phyloP scores from a whole-genome alignment of 2,797 vertebrate genomes.

The Telmatherina bonti region DNA sequence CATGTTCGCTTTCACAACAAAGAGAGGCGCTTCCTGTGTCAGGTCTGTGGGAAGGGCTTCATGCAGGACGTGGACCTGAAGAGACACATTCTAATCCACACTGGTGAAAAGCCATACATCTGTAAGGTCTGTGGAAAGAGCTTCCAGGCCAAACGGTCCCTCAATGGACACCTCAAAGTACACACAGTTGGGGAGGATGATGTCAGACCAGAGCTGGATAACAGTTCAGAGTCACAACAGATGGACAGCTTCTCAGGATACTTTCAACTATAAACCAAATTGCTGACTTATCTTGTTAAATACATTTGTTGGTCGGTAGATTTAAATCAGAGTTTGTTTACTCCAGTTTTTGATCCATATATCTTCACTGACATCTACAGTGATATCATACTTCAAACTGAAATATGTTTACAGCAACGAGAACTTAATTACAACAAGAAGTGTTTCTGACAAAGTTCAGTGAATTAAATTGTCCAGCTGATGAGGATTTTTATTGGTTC shows the following conservation, averaged over 20 bases:
- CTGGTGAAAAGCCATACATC: slow-evolving; percentile 65
- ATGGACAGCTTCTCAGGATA: slow-evolving; percentile 33
- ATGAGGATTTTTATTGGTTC: too few relatives aligned
- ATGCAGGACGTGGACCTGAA: slow-evolving; percentile 74
- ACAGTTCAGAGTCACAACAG: neutral
- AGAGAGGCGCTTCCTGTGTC: slow-evolving; percentile 66
- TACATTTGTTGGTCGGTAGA: too few relatives aligned
- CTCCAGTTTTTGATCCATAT: too few relatives aligned
- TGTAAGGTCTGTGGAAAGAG: slow-evolving; percentile 66
- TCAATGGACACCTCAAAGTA: slow-evolving; percentile 66
- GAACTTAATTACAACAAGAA: too few relatives aligned
- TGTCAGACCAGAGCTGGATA: neutral
- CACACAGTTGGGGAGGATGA: slow-evolving; percentile 7
- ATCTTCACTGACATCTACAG: too few relatives aligned
- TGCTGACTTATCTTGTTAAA: neutral
- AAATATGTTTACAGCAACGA: neutral
- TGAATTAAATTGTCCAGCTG: too few relatives aligned
- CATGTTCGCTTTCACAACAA: slow-evolving; percentile 75
- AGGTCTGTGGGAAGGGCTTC: slow-evolving; percentile 75
- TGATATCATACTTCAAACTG: neutral
- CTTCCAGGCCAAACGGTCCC: slow-evolving; percentile 66
- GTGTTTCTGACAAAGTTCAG: too few relatives aligned
- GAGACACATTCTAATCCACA: slow-evolving; percentile 71
- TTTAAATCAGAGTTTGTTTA: neutral
- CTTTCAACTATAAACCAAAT: slow-evolving; percentile 39